Evolutionary conservation across 2,797 vertebrate species (phyloP).

Genomic region (Pempheris klunzingeri): DNA sequence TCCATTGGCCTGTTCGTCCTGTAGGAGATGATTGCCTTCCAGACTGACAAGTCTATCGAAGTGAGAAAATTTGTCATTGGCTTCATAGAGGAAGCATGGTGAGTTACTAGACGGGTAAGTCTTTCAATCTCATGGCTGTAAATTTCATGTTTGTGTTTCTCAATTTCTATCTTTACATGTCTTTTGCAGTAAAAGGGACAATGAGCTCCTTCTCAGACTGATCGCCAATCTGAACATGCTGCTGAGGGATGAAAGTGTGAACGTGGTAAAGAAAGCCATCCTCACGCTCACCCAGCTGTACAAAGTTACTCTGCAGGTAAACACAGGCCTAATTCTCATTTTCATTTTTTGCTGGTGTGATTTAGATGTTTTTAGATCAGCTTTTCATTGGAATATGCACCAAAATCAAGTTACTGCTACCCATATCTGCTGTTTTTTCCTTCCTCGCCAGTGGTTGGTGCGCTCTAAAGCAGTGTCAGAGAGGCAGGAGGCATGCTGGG

Average conservation of each 20-base stretch:
- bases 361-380: background rate
- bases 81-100: constrained; percentile 97
- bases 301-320: constrained; percentile 93
- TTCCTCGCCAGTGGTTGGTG: constrained; percentile 90
- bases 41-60: constrained; percentile 94
- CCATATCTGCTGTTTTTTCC: constrained; percentile 3
- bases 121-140: background rate
- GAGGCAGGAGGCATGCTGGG: constrained; percentile 96
- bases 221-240: constrained; percentile 97
- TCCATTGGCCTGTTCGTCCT: background rate
- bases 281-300: constrained; percentile 96
- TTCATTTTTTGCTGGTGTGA: background rate
- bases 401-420: background rate
- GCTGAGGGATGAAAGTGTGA: constrained; percentile 94
- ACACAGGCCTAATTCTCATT: background rate
- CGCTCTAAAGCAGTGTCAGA: constrained; percentile 89
- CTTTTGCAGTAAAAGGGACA: constrained; percentile 91
- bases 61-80: constrained; percentile 95
- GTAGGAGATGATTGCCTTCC: constrained; percentile 96
- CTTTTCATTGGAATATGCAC: background rate
- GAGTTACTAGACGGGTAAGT: constrained; percentile 52
- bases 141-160: background rate
- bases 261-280: constrained; percentile 96
- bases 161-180: background rate
- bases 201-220: constrained; percentile 91